Evolutionary conservation across 2,888 invertebrate genomes (phyloP), one percentile per base, ranked within the genome.

Genomic region (Caenorhabditis doughertyi): DNA sequence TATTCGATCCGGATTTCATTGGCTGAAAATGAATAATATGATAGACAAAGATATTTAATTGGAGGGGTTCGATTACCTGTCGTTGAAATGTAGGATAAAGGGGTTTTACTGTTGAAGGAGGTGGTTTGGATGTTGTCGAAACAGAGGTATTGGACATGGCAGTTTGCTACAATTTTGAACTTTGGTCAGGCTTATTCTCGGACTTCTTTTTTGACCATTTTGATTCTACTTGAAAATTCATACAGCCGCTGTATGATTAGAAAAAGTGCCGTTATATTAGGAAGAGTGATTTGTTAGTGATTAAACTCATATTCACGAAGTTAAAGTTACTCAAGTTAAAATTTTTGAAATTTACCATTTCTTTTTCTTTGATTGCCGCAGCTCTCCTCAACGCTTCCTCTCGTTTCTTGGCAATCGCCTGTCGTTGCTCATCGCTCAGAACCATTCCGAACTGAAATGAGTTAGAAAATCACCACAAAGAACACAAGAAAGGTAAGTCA

Each of bases 391-490:
- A 16, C 7, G 88, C 89, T 29, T 85, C 79, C 62, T 81, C 89
- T 65, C 82, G 77, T 62, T 89, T 89, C 68, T 72, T 29, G 3
- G 83, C 86, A 25, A 89, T 84, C 32, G 67, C 68, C 42, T 60
- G 76, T 25, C 64, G 68, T 74, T 88, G 84, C 47, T 84, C 87
- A 3, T 87, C 86, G 4, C 83, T 89, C 23, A 89, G 77, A 16
- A 35, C 70, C 79, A 79, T 82, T 8, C 56, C 44, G 18, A 35
- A 39, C 18, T 9, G n/a, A 32, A 60, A 42, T 13, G 16, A 0
- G 39, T 13, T 13, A 11, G n/a, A 60, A 58, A 16, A 13, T 4
- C 2, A 42, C n/a, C 23, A 49, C 13, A 25, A 32, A 42, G 42
- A 39, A 5, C 32, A 39, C 27, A 42, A 9, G 18, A 27, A 8